phyloP scores from a whole-genome alignment of 2,797 vertebrate genomes.

The Chaetophractus vellerosus region DNA sequence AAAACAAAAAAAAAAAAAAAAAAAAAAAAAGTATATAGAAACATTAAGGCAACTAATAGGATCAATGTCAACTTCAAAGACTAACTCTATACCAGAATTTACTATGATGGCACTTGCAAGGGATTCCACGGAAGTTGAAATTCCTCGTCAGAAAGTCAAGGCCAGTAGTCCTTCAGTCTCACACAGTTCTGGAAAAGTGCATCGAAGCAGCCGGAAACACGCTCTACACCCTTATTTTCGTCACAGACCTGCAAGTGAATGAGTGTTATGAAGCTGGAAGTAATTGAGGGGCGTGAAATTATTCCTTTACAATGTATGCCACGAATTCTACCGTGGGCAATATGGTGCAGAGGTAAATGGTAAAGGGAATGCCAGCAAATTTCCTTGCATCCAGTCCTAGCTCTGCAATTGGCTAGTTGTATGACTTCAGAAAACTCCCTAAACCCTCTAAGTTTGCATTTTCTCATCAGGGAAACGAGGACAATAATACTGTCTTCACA shows the following conservation, averaged over 20 bases:
- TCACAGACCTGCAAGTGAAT: not conserved
- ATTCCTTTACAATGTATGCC: fast-evolving
- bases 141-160: not conserved
- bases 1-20: too few species aligned
- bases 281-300: not conserved
- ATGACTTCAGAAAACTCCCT: not conserved
- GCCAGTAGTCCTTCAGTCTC: not conserved
- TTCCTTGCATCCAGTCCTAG: not conserved
- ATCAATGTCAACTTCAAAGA: not conserved
- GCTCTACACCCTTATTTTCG: not conserved
- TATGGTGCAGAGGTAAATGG: not conserved
- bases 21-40: too few species aligned
- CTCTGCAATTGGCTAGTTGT: not conserved
- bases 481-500: not conserved
- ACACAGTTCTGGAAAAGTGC: not conserved
- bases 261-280: not conserved
- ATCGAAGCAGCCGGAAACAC: not conserved
- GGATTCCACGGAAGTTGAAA: not conserved
- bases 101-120: too few species aligned
- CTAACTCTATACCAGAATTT: not conserved
- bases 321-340: too few species aligned
- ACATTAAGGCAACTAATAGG: not conserved
- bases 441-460: not conserved
- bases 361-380: not conserved
- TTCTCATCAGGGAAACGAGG: not conserved